Evolutionary conservation across 2,113 vertebrate genomes (phyloP).

Genomic region (Phalacrocorax pelagicus): DNA sequence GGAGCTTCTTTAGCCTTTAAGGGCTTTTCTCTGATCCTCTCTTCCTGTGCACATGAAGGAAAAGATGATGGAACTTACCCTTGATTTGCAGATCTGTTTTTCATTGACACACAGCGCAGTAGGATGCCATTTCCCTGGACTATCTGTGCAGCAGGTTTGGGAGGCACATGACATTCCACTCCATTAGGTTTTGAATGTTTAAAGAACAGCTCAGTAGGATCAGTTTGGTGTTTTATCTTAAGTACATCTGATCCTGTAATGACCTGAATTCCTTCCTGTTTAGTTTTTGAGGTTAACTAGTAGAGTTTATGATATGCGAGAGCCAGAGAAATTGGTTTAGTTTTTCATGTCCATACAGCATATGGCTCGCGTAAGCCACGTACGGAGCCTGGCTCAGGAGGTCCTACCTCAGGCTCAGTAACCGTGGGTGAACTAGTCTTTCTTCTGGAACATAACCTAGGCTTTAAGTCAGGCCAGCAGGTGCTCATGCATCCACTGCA

Average conservation of each 20-base stretch:
- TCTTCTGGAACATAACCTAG: background rate
- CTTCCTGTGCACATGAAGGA: background rate
- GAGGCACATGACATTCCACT: background rate
- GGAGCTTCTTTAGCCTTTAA: background rate
- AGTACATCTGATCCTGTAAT: background rate
- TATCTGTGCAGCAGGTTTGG: background rate
- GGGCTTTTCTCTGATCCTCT: background rate
- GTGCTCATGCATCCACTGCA: background rate
- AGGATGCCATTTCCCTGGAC: background rate
- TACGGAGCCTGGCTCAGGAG: rapidly evolving
- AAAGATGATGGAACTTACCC: background rate
- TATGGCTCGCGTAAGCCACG: rapidly evolving
- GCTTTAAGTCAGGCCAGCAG: background rate
- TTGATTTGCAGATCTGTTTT: background rate
- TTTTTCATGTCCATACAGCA: background rate
- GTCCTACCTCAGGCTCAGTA: background rate
- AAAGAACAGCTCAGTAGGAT: background rate
- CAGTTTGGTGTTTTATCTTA: background rate
- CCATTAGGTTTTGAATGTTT: background rate
- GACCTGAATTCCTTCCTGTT: background rate
- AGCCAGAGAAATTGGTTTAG: background rate
- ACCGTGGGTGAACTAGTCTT: background rate
- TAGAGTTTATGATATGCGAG: background rate
- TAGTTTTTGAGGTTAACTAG: background rate
- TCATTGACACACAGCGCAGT: background rate